Evolutionary conservation across 2,888 invertebrate genomes (phyloP).

Genomic region (Cremastinae sp.): DNA sequence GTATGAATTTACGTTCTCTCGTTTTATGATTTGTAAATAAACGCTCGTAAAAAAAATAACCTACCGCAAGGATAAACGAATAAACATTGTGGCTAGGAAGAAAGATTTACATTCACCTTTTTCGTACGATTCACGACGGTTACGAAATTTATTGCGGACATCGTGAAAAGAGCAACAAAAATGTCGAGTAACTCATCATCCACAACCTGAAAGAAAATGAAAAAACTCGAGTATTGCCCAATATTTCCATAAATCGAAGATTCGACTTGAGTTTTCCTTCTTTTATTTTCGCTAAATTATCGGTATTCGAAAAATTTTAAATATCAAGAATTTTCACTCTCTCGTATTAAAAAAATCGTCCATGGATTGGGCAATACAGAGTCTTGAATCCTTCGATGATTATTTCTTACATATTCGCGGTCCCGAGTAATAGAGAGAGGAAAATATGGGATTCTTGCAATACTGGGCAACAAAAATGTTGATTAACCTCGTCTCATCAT

Average conservation of each 20-base stretch:
- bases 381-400: no score
- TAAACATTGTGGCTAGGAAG: neutral
- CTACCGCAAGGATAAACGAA: slow-evolving; percentile 7
- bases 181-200: slow-evolving; percentile 13
- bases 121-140: slow-evolving; percentile 10
- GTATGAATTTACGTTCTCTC: neutral
- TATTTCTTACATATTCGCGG: no score
- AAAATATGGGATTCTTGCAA: no score
- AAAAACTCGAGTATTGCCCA: slow-evolving; percentile 5
- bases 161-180: slow-evolving; percentile 7
- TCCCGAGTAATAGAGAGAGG: no score
- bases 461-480: no score
- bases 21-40: slow-evolving; percentile 27
- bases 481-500: no score
- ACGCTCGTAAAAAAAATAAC: neutral
- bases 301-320: no score
- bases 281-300: no score
- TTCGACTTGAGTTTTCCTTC: slow-evolving; percentile 3
- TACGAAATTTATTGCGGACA: slow-evolving; percentile 7
- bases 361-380: no score
- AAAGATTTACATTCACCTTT: slow-evolving; percentile 32
- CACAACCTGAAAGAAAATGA: neutral
- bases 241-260: slow-evolving; percentile 3
- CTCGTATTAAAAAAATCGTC: no score
- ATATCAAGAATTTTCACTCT: no score